phyloP scores from a whole-genome alignment of 2,888 invertebrate genomes.

The Cancer borealis region DNA sequence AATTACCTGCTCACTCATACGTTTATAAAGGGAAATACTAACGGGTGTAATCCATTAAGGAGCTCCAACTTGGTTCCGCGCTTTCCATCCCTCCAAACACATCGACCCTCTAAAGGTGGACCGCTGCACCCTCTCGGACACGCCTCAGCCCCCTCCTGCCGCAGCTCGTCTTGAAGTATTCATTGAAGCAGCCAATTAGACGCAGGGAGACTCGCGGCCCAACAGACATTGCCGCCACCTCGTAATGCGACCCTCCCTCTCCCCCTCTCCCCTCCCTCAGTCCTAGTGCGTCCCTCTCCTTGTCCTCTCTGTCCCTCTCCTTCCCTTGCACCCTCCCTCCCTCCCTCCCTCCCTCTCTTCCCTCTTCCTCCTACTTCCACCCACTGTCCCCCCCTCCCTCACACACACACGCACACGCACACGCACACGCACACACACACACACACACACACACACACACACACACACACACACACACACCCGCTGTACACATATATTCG shows the following conservation, averaged over 20 bases:
- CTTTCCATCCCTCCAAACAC: not conserved
- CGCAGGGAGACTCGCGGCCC: not conserved
- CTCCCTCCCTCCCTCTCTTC: not conserved
- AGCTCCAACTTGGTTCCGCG: not conserved
- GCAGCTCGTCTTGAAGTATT: constrained; percentile 46
- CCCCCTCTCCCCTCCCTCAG: not conserved
- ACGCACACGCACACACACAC: not conserved
- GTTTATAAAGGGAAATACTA: not conserved
- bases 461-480: constrained; percentile 28
- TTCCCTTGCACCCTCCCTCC: not conserved
- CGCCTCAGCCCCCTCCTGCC: constrained; percentile 9
- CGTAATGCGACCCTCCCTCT: constrained; percentile 35
- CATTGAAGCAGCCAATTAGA: constrained; percentile 51
- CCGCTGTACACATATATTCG: not conserved
- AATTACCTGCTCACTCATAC: not conserved
- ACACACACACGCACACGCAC: not conserved
- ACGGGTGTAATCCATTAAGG: not conserved
- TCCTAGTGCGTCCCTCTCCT: constrained; percentile 41
- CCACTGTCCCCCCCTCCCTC: not conserved
- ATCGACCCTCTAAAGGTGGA: not conserved
- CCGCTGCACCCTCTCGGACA: not conserved
- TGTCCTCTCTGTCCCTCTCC: not conserved
- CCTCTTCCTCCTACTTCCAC: not conserved
- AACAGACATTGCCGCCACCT: constrained; percentile 39
- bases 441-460: constrained; percentile 53